phyloP scores from a whole-genome alignment of 1,140 invertebrate genomes.

The Tetraneura akinire region DNA sequence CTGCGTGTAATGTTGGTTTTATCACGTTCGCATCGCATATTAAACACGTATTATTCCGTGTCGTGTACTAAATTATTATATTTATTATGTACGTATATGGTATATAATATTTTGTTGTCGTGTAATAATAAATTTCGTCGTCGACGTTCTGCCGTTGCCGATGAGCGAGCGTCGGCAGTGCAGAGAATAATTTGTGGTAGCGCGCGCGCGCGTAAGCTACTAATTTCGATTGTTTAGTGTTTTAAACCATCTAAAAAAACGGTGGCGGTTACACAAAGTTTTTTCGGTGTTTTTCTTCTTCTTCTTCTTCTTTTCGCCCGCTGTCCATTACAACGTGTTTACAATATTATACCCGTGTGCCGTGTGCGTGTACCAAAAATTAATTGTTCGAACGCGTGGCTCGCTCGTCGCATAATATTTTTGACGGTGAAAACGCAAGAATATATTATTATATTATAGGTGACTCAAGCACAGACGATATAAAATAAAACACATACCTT shows the following conservation, averaged over 20 bases:
- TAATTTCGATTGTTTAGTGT: slow-evolving; percentile 29
- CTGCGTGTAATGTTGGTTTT: too few relatives aligned
- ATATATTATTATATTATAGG: too few relatives aligned
- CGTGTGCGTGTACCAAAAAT: not conserved
- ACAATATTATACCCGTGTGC: too few relatives aligned
- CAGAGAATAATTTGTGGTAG: too few relatives aligned
- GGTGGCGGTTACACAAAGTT: not conserved
- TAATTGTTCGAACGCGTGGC: slow-evolving; percentile 35
- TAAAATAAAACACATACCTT: slow-evolving; percentile 14
- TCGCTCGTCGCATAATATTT: not conserved
- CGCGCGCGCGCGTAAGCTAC: not conserved
- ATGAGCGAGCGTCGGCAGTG: not conserved
- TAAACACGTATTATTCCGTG: too few relatives aligned
- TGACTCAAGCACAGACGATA: slow-evolving; percentile 19
- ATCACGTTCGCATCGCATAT: too few relatives aligned
- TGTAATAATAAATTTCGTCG: not conserved
- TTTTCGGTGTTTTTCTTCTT: slow-evolving; percentile 5
- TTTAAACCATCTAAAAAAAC: not conserved
- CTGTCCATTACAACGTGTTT: too few relatives aligned
- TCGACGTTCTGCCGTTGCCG: not conserved
- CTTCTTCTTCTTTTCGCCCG: not conserved
- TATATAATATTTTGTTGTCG: too few relatives aligned
- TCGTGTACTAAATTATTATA: too few relatives aligned
- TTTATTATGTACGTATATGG: too few relatives aligned
- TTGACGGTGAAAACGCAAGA: not conserved